A percentile compares a stretch with the other conserved stretches of the same genome.
Conservation (phyloP, 2,113 vertebrate genomes). For the Lycaon pictus region DNA sequence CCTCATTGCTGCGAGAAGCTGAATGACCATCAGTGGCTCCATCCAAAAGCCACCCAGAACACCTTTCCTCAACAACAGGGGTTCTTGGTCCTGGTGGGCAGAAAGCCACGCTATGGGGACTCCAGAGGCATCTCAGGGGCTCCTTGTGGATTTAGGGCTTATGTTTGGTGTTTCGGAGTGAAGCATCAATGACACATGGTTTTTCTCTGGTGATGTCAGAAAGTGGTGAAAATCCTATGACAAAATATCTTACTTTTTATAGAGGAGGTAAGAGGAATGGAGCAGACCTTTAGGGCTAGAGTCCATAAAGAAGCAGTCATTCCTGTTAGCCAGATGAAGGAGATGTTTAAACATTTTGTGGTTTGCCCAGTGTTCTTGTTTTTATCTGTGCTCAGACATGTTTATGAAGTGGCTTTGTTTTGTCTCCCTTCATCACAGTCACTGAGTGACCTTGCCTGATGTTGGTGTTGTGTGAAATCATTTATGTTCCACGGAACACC, state of each 20-base stretch:
- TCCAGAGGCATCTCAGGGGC: fast-evolving
- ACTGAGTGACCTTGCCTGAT: background rate
- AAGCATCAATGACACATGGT: background rate
- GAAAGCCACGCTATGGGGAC: fast-evolving
- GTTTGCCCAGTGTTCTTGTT: background rate
- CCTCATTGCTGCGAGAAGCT: fast-evolving
- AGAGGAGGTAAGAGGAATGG: background rate
- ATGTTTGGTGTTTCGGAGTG: background rate
- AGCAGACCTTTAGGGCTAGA: background rate
- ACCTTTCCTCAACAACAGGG: background rate
- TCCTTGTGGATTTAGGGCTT: background rate
- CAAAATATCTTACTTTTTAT: background rate
- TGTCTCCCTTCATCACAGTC: background rate
- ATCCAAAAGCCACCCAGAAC: background rate
- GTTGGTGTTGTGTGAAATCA: background rate
- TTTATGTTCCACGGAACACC: background rate
- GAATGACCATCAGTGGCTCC: background rate
- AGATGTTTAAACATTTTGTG: background rate
- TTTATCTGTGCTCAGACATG: background rate
- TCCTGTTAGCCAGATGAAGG: fast-evolving
- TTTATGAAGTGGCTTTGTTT: background rate
- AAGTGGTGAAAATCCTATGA: background rate
- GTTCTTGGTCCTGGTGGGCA: no score
- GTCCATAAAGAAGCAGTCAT: background rate
- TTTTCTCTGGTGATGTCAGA: background rate